phyloP scores from a whole-genome alignment of 2,888 invertebrate genomes.

The Blomia tropicalis region DNA sequence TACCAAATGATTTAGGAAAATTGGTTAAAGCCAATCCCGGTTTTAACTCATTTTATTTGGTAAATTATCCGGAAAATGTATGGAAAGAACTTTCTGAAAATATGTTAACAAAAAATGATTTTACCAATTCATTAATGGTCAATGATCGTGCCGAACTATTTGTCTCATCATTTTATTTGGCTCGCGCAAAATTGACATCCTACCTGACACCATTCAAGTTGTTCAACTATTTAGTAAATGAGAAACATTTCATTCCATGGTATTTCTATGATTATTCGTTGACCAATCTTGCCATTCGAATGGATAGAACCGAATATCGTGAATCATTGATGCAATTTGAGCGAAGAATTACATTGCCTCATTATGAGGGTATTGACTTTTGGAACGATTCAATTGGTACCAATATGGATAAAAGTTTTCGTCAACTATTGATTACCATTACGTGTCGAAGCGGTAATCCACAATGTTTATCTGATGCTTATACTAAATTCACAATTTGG shows the following conservation, averaged over 20 bases:
- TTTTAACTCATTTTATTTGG: constrained; percentile 38
- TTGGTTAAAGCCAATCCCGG: constrained; percentile 4
- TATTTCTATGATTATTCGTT: neutral
- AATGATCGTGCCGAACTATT: constrained; percentile 72
- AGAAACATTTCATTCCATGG: constrained; percentile 33
- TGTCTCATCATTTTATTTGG: constrained; percentile 52
- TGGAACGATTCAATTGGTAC: neutral
- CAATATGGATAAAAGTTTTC: neutral
- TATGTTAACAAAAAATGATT: neutral
- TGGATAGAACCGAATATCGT: constrained; percentile 12
- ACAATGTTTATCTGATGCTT: constrained; percentile 3
- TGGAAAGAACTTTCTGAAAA: constrained; percentile 35
- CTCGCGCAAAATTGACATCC: constrained; percentile 46
- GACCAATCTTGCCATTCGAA: neutral
- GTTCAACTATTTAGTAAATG: constrained; percentile 32
- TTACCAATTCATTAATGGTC: neutral
- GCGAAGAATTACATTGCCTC: neutral
- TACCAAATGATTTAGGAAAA: neutral
- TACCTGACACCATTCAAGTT: constrained; percentile 33
- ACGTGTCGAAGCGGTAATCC: constrained; percentile 6
- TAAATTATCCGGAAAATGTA: constrained; percentile 37
- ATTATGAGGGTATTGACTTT: constrained; percentile 1
- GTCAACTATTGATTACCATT: neutral
- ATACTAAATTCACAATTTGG: constrained; percentile 4
- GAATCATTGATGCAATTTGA: constrained; percentile 12